Evolutionary conservation across 2,797 vertebrate species (phyloP).

Genomic region (Karalla daura): DNA sequence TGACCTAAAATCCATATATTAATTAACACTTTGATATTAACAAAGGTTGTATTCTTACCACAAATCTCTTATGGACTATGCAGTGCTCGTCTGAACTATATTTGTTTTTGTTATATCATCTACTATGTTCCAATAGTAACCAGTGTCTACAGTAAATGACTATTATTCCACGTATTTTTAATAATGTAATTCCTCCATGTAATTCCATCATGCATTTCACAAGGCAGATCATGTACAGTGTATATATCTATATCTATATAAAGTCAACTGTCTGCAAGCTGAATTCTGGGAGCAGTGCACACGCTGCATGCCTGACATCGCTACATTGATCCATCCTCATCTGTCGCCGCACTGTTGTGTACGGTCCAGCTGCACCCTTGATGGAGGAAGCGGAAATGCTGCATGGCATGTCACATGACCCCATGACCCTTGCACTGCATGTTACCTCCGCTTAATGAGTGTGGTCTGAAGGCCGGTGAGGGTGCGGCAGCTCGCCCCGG

Average conservation of each 20-base stretch:
- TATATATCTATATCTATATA: constrained; percentile 84
- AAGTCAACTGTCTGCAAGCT: constrained; percentile 62
- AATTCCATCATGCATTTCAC: constrained; percentile 60
- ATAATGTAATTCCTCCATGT: constrained; percentile 62
- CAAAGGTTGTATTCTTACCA: constrained; percentile 74
- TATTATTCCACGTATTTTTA: constrained; percentile 80
- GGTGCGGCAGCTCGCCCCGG: constrained; percentile 27
- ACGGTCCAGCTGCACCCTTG: constrained; percentile 46
- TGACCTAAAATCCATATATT: constrained; percentile 48
- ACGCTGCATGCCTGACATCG: constrained; percentile 21
- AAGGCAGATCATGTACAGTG: constrained; percentile 53
- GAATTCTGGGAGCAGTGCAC: constrained; percentile 24
- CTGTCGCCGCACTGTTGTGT: constrained; percentile 63
- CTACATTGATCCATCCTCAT: constrained; percentile 46
- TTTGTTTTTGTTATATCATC: constrained; percentile 86
- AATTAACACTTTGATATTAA: constrained; percentile 71
- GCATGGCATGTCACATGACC: constrained; percentile 66
- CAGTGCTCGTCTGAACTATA: constrained; percentile 83
- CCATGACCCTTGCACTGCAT: constrained; percentile 63
- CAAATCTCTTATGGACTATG: constrained; percentile 81
- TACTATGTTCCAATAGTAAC: constrained; percentile 84
- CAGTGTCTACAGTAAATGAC: constrained; percentile 84
- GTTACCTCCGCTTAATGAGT: constrained; percentile 55
- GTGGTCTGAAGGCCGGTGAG: constrained; percentile 36
- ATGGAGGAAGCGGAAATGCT: constrained; percentile 46